phyloP scores from a whole-genome alignment of 2,113 vertebrate species.

The Circaetus cinerascens region DNA sequence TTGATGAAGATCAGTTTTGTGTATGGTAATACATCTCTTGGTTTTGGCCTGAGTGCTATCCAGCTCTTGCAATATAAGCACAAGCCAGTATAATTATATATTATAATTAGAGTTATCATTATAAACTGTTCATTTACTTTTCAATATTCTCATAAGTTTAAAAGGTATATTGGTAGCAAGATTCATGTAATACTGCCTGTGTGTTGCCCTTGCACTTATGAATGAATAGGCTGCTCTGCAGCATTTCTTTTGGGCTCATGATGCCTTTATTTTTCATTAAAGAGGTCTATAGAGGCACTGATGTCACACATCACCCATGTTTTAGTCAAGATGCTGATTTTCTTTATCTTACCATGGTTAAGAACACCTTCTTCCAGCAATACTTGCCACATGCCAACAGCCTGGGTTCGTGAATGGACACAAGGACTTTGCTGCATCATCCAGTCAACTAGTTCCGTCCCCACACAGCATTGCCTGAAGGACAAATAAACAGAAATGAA shows the following conservation, averaged over 20 bases:
- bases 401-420: slow-evolving; percentile 89
- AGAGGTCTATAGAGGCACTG: neutral
- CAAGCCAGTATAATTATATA: slow-evolving; percentile 20
- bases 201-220: neutral
- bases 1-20: neutral
- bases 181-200: neutral
- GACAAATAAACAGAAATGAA: neutral
- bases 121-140: slow-evolving; percentile 17
- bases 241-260: neutral
- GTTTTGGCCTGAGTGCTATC: neutral
- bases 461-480: slow-evolving; percentile 92
- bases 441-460: slow-evolving; percentile 96
- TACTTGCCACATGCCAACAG: slow-evolving; percentile 98
- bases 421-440: slow-evolving; percentile 92
- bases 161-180: neutral
- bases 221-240: neutral
- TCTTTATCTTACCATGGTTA: slow-evolving; percentile 86
- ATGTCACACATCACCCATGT: neutral
- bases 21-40: neutral
- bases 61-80: slow-evolving; percentile 16
- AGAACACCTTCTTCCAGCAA: slow-evolving; percentile 94
- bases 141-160: neutral
- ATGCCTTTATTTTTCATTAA: neutral
- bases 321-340: neutral
- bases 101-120: slow-evolving; percentile 25